Evolutionary conservation across 2,888 invertebrate species (phyloP).

Genomic region (Pocota personata): DNA sequence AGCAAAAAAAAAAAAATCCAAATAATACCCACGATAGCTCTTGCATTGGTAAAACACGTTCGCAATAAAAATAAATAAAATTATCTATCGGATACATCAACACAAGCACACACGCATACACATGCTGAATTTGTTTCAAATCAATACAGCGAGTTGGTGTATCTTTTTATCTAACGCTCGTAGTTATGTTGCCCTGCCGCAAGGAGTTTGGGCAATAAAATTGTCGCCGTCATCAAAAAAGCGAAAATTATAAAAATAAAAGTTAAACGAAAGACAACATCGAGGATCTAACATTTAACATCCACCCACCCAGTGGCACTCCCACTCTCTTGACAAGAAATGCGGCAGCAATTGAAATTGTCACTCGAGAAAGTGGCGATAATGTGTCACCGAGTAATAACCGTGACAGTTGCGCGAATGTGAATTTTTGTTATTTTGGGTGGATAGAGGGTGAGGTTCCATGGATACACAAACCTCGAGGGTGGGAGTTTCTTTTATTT

Average conservation of each 20-base stretch:
- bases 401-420: constrained; percentile 64
- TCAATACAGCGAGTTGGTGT: constrained; percentile 23
- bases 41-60: constrained; percentile 59
- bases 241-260: constrained; percentile 45
- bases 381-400: constrained; percentile 69
- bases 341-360: constrained; percentile 68
- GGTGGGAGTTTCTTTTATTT: constrained; percentile 37
- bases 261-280: constrained; percentile 13
- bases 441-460: not conserved
- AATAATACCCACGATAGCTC: constrained; percentile 26
- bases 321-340: constrained; percentile 8
- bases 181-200: constrained; percentile 5
- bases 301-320: not conserved
- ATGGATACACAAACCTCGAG: not conserved
- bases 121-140: not conserved
- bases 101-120: constrained; percentile 18
- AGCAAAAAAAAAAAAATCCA: not conserved
- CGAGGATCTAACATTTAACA: constrained; percentile 1
- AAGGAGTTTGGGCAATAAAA: constrained; percentile 46
- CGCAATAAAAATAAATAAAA: constrained; percentile 64
- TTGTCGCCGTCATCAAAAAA: constrained; percentile 25
- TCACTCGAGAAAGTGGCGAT: constrained; percentile 70
- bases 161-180: not conserved
- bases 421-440: constrained; percentile 13
- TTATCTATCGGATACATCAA: constrained; percentile 58